These are phyloP conservation scores for Crossaster papposus DNA, from an alignment of 53 echinoderm and acorn worm species.

Conservation along the genomic window DNA sequence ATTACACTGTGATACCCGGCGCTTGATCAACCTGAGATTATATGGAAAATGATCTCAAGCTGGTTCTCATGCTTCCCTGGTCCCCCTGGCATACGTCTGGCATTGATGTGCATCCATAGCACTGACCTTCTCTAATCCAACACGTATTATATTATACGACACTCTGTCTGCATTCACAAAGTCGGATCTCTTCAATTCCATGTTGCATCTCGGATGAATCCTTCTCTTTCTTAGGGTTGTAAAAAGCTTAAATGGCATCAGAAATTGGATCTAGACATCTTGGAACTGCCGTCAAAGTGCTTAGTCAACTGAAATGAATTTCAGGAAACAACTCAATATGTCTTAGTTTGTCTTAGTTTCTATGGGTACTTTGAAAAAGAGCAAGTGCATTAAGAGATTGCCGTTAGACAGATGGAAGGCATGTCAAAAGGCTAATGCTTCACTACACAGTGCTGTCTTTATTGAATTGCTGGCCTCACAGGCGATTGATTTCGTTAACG, in stretches of 20 bases:
- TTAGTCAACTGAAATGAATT: background rate
- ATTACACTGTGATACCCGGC: background rate
- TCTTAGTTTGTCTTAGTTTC: background rate
- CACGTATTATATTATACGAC: slow-evolving; percentile 1
- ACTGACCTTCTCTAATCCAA: background rate
- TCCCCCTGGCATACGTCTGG: slow-evolving; percentile 22
- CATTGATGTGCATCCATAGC: background rate
- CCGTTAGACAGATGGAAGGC: slow-evolving; percentile 32
- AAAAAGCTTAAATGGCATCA: slow-evolving; percentile 5
- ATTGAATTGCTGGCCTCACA: background rate
- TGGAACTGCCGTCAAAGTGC: background rate
- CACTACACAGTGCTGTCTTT: background rate
- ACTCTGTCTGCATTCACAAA: background rate
- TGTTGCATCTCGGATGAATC: background rate
- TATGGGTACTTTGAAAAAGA: background rate
- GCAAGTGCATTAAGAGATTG: slow-evolving; percentile 33
- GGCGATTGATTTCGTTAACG: slow-evolving; percentile 8
- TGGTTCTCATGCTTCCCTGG: slow-evolving; percentile 42
- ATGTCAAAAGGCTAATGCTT: slow-evolving; percentile 6
- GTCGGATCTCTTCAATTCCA: background rate
- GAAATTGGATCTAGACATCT: background rate
- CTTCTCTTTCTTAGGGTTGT: background rate
- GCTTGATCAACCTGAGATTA: background rate
- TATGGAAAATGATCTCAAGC: slow-evolving; percentile 19
- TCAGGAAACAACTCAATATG: background rate